Evolutionary conservation across 2,888 invertebrate genomes (phyloP).

Genomic region (Antheraea yamamai): DNA sequence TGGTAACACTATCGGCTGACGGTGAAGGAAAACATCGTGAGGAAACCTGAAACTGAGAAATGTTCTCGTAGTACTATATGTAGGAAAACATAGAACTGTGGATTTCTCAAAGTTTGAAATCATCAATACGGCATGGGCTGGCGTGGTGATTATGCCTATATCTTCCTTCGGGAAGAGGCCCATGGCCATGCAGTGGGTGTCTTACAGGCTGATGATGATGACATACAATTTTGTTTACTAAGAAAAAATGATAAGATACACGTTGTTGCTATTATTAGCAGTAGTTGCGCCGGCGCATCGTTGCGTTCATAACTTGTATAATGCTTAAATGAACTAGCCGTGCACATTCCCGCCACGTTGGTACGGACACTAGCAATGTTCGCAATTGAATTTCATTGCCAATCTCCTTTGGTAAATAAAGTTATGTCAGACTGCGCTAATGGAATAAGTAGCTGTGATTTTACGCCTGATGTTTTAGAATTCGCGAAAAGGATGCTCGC

Average conservation of each 20-base stretch:
- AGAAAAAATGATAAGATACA: neutral
- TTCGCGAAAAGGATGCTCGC: neutral
- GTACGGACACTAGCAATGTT: constrained; percentile 42
- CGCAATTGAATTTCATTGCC: constrained; percentile 79
- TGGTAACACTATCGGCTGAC: too few species aligned
- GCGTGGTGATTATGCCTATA: too few species aligned
- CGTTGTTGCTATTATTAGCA: neutral
- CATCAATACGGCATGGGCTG: too few species aligned
- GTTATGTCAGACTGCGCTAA: constrained; percentile 37
- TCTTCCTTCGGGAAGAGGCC: too few species aligned
- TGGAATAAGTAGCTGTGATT: constrained; percentile 20
- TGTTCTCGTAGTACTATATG: too few species aligned
- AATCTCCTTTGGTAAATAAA: constrained; percentile 67
- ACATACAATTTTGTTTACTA: too few species aligned
- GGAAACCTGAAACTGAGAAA: too few species aligned
- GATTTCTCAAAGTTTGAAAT: too few species aligned
- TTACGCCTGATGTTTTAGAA: constrained; percentile 8
- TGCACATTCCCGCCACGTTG: neutral
- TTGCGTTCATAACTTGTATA: neutral
- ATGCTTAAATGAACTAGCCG: neutral
- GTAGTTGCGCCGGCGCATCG: neutral
- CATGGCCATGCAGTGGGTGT: too few species aligned
- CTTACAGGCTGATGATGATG: too few species aligned
- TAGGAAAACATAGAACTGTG: too few species aligned
- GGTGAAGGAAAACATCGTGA: too few species aligned